Conservation (phyloP, 2,888 invertebrate genomes). For the Rotaria magnacalcarata region DNA sequence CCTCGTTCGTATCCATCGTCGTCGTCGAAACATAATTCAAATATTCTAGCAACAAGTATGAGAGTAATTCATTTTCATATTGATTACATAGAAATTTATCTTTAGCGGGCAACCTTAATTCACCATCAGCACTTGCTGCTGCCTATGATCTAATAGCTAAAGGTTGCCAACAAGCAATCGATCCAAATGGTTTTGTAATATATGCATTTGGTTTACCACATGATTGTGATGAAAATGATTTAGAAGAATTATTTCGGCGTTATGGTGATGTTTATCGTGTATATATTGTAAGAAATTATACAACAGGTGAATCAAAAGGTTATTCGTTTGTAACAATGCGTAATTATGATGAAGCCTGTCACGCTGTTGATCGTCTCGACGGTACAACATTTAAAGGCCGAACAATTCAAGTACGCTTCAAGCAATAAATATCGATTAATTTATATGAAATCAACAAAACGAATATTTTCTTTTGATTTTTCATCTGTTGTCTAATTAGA, state of each 20-base stretch:
- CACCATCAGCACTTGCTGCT: not conserved
- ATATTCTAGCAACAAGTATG: not conserved
- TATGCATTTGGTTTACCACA: constrained; percentile 37
- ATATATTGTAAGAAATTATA: constrained; percentile 27
- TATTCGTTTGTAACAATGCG: constrained; percentile 32
- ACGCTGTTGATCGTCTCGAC: not conserved
- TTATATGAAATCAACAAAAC: not conserved
- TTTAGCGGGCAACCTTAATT: not conserved
- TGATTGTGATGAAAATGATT: constrained; percentile 31
- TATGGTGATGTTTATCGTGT: constrained; percentile 22
- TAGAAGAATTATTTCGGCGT: constrained; percentile 32
- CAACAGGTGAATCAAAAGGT: constrained; percentile 36
- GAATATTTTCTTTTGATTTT: not conserved
- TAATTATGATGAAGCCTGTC: constrained; percentile 19
- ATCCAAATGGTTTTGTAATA: constrained; percentile 35
- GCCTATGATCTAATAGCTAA: not conserved
- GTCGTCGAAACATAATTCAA: not conserved
- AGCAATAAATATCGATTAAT: not conserved
- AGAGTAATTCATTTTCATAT: not conserved
- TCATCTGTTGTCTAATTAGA: not conserved
- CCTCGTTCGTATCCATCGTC: constrained; percentile 9
- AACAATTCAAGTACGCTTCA: constrained; percentile 36
- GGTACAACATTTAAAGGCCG: constrained; percentile 3
- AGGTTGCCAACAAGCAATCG: constrained; percentile 30
- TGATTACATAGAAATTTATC: not conserved